These are phyloP conservation scores for Halictus rubicundus DNA, from an alignment of 1,140 invertebrate species.

Conservation along the genomic window DNA sequence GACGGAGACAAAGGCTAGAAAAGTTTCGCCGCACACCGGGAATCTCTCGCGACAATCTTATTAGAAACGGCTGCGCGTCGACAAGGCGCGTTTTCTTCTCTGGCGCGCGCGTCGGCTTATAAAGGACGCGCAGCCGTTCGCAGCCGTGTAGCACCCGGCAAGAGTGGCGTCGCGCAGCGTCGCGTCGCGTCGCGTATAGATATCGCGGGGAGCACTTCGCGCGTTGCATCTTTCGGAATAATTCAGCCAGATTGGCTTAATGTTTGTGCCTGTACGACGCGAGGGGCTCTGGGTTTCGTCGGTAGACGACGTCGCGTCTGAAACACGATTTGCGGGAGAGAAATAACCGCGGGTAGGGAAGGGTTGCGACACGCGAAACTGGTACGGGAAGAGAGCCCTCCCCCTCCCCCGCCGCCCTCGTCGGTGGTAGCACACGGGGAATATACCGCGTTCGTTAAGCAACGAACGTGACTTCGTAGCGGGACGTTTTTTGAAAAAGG, in stretches of 20 bases:
- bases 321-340: slow-evolving; percentile 50
- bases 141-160: no score
- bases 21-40: no score
- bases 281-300: slow-evolving; percentile 17
- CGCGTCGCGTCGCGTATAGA: no score
- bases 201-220: slow-evolving; percentile 53
- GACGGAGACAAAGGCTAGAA: no score
- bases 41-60: no score
- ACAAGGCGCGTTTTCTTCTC: no score
- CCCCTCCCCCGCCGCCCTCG: no score
- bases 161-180: not conserved
- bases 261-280: slow-evolving; percentile 37
- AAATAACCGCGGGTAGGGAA: slow-evolving; percentile 34
- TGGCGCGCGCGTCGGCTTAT: no score
- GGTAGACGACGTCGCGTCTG: slow-evolving; percentile 34
- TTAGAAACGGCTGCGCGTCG: no score
- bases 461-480: slow-evolving; percentile 68
- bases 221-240: slow-evolving; percentile 51
- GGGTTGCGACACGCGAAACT: not conserved
- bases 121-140: no score
- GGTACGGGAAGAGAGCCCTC: not conserved
- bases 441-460: slow-evolving; percentile 64
- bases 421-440: slow-evolving; percentile 5
- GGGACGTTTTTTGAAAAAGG: slow-evolving; percentile 39
- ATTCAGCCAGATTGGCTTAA: slow-evolving; percentile 70